Conservation (phyloP, 64 coral and sea anemone species). For the Porites lutea region DNA sequence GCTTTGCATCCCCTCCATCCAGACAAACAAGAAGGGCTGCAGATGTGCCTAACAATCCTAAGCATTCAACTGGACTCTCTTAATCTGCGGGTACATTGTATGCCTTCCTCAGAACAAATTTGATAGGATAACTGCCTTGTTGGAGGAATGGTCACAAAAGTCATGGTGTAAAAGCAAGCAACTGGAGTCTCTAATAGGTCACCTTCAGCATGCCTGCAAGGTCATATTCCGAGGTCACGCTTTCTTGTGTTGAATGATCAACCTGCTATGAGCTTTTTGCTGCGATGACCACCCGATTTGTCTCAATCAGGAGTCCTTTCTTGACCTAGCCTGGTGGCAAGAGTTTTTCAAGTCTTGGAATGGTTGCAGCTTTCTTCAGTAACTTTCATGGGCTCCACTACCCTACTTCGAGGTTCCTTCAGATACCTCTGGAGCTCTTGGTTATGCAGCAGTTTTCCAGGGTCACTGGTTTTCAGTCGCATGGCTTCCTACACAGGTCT, state of each 20-base stretch:
- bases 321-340: constrained; percentile 36
- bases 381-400: background rate
- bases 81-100: too few species aligned
- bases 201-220: constrained; percentile 50
- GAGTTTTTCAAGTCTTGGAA: constrained; percentile 32
- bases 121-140: too few species aligned
- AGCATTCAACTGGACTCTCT: too few species aligned
- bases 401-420: constrained; percentile 37
- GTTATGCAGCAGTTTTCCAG: background rate
- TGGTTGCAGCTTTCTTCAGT: constrained; percentile 39
- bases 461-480: constrained; percentile 3
- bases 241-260: constrained; percentile 38
- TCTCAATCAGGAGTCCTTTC: background rate
- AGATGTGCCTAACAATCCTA: too few species aligned
- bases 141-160: constrained; percentile 15
- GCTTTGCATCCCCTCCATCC: constrained; percentile 27
- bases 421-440: constrained; percentile 24
- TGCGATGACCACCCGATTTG: constrained; percentile 50
- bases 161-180: background rate
- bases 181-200: constrained; percentile 10
- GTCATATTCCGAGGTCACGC: background rate
- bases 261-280: constrained; percentile 7
- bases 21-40: constrained; percentile 56
- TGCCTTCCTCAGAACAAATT: too few species aligned
- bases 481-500: background rate